Evolutionary conservation across 2,888 invertebrate genomes (phyloP).

Genomic region (Caenorhabditis sp.): DNA sequence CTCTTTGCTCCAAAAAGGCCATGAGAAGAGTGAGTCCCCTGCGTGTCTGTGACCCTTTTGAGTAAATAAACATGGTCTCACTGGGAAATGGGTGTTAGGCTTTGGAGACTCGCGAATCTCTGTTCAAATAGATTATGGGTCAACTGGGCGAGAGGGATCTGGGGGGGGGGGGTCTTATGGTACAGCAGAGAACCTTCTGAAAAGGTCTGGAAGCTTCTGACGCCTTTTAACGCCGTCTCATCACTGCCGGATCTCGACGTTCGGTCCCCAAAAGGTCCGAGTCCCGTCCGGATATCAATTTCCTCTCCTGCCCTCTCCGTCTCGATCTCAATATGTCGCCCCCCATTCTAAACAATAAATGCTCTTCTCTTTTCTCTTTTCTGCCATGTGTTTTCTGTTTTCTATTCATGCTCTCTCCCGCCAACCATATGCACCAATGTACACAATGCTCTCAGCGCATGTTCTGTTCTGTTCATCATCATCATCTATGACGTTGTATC

Average conservation of each 20-base stretch:
- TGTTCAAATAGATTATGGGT: constrained; percentile 40
- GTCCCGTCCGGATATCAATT: constrained; percentile 47
- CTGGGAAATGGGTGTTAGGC: no score
- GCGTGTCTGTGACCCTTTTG: constrained; percentile 20
- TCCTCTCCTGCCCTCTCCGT: no score
- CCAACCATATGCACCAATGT: constrained; percentile 30
- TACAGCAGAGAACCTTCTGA: not conserved
- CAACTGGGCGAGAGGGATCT: not conserved
- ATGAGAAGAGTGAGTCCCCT: constrained; percentile 6
- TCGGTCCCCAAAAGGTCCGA: no score
- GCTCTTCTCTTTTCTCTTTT: no score
- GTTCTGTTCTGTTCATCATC: constrained; percentile 19
- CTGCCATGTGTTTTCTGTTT: constrained; percentile 49
- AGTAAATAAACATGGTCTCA: constrained; percentile 53
- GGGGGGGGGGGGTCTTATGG: not conserved
- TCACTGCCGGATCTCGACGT: no score
- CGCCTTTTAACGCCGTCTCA: no score
- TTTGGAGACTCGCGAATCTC: not conserved
- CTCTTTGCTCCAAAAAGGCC: constrained; percentile 19
- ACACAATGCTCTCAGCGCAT: constrained; percentile 2
- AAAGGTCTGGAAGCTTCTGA: no score
- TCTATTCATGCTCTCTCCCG: not conserved
- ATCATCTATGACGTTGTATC: constrained; percentile 34
- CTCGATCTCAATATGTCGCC: constrained; percentile 24
- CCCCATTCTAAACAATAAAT: constrained; percentile 24